Conservation (phyloP, 2,797 vertebrate genomes). For the Pangasius macronema region DNA sequence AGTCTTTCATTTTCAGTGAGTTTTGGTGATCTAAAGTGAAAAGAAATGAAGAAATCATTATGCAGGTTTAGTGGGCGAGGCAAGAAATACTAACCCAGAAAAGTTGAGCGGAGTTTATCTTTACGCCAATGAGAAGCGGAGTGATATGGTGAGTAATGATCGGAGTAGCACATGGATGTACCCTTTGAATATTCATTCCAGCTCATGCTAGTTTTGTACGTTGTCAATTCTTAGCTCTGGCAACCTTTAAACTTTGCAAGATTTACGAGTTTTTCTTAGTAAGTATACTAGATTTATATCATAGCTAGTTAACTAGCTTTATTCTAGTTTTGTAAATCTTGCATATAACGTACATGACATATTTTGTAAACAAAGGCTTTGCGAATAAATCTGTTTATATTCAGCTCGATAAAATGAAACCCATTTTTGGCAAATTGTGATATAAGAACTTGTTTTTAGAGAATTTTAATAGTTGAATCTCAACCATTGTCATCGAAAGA, state of each 20-base stretch:
- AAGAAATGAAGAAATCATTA: neutral
- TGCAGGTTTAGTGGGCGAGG: neutral
- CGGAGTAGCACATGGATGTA: neutral
- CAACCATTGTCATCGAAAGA: no score
- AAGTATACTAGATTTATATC: no score
- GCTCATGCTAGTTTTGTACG: neutral
- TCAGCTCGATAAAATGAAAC: neutral
- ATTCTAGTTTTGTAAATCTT: neutral
- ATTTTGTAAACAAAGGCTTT: neutral
- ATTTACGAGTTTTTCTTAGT: neutral
- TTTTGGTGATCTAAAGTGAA: neutral
- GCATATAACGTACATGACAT: neutral
- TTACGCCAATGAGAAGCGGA: no score
- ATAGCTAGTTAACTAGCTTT: no score
- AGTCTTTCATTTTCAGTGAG: neutral
- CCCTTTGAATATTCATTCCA: neutral
- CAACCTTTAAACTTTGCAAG: neutral
- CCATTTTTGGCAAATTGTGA: neutral
- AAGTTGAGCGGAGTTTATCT: neutral
- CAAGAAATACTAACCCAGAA: neutral
- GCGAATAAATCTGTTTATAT: neutral
- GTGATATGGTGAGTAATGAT: no score
- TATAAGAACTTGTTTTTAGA: no score
- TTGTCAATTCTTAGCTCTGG: neutral
- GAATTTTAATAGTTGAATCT: no score